Conservation (phyloP, 2,113 vertebrate genomes). For the Chrysemys picta region DNA sequence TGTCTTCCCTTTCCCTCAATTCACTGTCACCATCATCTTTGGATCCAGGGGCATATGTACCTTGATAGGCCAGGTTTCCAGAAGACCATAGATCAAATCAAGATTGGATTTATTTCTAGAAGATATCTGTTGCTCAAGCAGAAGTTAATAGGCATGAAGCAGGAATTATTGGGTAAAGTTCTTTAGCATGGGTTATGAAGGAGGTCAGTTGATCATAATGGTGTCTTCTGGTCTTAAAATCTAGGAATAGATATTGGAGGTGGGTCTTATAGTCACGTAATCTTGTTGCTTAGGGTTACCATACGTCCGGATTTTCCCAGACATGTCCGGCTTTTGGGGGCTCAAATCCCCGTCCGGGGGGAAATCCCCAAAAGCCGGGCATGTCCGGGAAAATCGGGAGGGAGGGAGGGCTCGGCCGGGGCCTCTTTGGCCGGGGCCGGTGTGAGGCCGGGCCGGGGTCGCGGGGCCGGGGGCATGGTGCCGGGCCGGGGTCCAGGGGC, state of each 20-base stretch:
- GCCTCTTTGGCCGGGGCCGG: too few species aligned
- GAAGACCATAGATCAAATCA: background rate
- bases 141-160: background rate
- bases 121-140: background rate
- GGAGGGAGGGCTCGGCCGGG: too few species aligned
- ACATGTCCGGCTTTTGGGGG: too few species aligned
- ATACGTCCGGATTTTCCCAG: too few species aligned
- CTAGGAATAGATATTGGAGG: background rate
- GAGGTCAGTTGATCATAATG: background rate
- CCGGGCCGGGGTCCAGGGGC: too few species aligned
- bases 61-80: background rate
- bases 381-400: too few species aligned
- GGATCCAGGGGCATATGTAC: too few species aligned
- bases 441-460: too few species aligned
- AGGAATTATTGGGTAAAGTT: background rate
- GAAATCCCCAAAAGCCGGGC: too few species aligned
- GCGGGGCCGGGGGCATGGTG: too few species aligned
- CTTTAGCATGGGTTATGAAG: background rate
- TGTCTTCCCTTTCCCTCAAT: background rate
- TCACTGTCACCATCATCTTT: background rate
- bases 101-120: background rate
- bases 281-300: background rate
- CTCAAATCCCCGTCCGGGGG: too few species aligned
- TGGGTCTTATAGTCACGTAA: background rate
- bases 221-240: background rate